phyloP scores from a whole-genome alignment of 2,888 invertebrate species.

The Podotricha telesiphe region DNA sequence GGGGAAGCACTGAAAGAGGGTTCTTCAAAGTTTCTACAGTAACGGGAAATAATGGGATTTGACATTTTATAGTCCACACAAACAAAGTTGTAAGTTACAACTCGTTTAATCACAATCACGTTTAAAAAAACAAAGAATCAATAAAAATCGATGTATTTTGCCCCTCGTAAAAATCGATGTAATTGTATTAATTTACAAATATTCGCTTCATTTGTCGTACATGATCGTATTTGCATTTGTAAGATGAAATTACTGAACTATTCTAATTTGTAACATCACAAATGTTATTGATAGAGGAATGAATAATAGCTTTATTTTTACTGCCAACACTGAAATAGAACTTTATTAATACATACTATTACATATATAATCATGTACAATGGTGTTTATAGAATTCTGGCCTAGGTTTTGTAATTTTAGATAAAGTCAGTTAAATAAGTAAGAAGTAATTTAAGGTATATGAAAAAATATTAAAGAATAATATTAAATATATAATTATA shows the following conservation, averaged over 20 bases:
- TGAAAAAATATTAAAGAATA: neutral
- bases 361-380: neutral
- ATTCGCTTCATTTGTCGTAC: conserved; percentile 3
- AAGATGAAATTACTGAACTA: conserved; percentile 29
- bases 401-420: neutral
- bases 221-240: conserved; percentile 27
- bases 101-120: neutral
- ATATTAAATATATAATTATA: conserved; percentile 26
- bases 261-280: conserved; percentile 29
- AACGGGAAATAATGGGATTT: neutral
- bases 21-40: neutral
- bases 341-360: conserved; percentile 7
- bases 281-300: conserved; percentile 33
- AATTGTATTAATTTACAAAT: too few relatives aligned
- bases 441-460: too few relatives aligned
- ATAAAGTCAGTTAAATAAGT: too few relatives aligned
- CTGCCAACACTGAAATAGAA: conserved; percentile 20
- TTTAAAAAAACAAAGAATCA: neutral
- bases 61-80: neutral
- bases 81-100: neutral
- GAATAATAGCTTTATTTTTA: conserved; percentile 30
- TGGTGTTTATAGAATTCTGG: neutral
- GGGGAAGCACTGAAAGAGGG: neutral
- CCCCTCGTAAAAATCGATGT: too few relatives aligned
- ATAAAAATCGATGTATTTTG: too few relatives aligned